Evolutionary conservation across 2,888 invertebrate species (phyloP).

Genomic region (Halictus ligatus): DNA sequence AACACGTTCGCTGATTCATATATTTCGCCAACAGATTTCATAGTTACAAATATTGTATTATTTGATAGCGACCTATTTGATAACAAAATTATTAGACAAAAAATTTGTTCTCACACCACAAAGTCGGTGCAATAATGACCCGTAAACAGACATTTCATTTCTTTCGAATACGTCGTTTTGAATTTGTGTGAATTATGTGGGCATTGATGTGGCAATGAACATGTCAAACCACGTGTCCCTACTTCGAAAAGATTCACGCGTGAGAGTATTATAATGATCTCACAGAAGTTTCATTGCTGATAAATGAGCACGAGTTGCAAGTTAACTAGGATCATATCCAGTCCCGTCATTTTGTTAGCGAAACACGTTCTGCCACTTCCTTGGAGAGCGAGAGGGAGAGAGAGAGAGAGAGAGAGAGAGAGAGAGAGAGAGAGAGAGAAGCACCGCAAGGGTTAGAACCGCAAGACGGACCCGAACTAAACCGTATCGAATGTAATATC

Average conservation of each 20-base stretch:
- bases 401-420: neutral
- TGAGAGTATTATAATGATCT: neutral
- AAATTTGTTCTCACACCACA: neutral
- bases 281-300: neutral
- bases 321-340: neutral
- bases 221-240: neutral
- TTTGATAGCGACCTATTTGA: too few relatives aligned
- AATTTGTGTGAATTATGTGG: neutral
- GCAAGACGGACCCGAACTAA: slow-evolving; percentile 2
- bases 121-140: neutral
- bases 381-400: neutral
- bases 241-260: neutral
- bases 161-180: neutral
- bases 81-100: too few relatives aligned
- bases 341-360: slow-evolving; percentile 1
- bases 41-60: too few relatives aligned
- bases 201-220: too few relatives aligned
- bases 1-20: neutral
- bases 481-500: slow-evolving; percentile 4
- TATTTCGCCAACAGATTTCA: too few relatives aligned
- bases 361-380: slow-evolving; percentile 7
- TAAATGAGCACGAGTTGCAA: neutral
- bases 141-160: neutral
- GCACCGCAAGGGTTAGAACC: neutral
- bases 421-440: too few relatives aligned